A percentile compares a stretch with the other conserved stretches of the same genome.
phyloP scores from a whole-genome alignment of 2,888 invertebrate species.

The Acanthococcus lagerstroemiae region DNA sequence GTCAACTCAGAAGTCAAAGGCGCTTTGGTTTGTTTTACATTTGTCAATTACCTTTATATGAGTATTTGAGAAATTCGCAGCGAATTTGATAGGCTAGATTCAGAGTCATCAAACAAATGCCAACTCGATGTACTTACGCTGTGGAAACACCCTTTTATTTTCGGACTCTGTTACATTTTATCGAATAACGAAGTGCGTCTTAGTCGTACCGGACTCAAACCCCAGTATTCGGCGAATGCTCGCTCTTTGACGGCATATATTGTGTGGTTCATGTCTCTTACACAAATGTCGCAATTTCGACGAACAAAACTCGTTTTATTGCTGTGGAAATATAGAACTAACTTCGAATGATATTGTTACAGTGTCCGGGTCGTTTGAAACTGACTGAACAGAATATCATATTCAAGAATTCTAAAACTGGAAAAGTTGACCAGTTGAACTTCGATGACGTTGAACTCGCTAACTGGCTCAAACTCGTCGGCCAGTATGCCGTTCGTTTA shows the following conservation, averaged over 20 bases:
- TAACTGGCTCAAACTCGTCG: constrained; percentile 85
- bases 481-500: constrained; percentile 78
- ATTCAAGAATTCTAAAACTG: constrained; percentile 93
- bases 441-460: constrained; percentile 78
- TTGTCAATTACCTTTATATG: neutral
- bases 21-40: constrained; percentile 58
- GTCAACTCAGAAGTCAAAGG: constrained; percentile 75
- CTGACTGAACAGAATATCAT: constrained; percentile 80
- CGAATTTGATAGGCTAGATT: neutral
- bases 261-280: too few relatives aligned
- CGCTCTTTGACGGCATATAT: too few relatives aligned
- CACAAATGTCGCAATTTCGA: too few relatives aligned
- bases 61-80: neutral
- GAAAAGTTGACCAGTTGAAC: constrained; percentile 84
- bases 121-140: too few relatives aligned
- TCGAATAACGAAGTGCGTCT: too few relatives aligned
- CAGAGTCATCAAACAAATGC: too few relatives aligned
- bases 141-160: neutral
- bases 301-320: too few relatives aligned
- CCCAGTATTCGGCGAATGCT: too few relatives aligned
- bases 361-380: constrained; percentile 87
- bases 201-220: too few relatives aligned
- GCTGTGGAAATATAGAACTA: neutral
- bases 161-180: neutral
- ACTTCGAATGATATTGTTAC: constrained; percentile 38